Base-by-base conservation (phyloP, 2,797 vertebrate genomes). In the Macrochelys suwanniensis region DNA sequence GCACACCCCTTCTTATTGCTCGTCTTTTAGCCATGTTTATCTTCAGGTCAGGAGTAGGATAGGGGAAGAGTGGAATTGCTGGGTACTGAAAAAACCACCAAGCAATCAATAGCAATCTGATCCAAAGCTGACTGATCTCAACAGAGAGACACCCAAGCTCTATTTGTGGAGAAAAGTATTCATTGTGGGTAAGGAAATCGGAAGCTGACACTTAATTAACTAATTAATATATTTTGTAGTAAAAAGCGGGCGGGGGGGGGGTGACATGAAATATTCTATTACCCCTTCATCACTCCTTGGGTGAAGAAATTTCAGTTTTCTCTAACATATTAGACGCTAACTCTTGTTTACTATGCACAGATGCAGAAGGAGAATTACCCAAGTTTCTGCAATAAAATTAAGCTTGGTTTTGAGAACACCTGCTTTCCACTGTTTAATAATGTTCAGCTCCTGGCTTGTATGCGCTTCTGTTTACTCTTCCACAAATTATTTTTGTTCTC, bases 401-500 rank as follows among this genome's bases (percentile, higher is more conserved):
- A 97, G 98, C 96, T 89, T 26, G 98, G 98, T 98, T 98, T 98
- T 97, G 97, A 57, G 57, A 98, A 97, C 99, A 99, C 99, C 99
- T 99, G 99, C 99, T 98, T 99, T 98, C 98, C 88, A 57, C 98
- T 96, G 87, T 97, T 98, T 98, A 98, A 98, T 98, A 98, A 99
- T 92, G 96, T 98, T 87, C 92, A 97, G 97, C 98, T 98, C 98
- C 98, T 97, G 98, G 97, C 97, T 96, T 96, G 91, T 97, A 93
- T 97, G 90, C 97, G 97, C 97, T 96, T 99, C 98, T 99, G 98
- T 99, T 99, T 99, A 99, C 99, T 99, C 98, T 98, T 98, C 98
- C 97, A 97, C 98, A 98, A 99, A 98, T 97, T 98, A 98, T 98
- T 98, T 98, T 98, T 98, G 98, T 98, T 97, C 98, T 98, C 96